A percentile compares a stretch with the other conserved stretches of the same genome.
These are phyloP conservation scores for Eubasilissa splendida DNA, from an alignment of 2,888 invertebrate genomes.

Conservation along the genomic window DNA sequence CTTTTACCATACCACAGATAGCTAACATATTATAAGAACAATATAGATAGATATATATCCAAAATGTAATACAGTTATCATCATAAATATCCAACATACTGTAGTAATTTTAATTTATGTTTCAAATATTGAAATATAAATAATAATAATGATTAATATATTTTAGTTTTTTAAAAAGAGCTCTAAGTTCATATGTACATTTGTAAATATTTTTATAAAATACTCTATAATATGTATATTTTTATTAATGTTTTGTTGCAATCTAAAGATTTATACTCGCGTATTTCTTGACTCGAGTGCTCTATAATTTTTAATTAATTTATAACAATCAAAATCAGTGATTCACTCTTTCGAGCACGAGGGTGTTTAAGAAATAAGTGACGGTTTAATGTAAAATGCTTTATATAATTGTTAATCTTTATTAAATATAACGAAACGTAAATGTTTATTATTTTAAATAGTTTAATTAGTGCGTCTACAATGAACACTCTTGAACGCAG, in stretches of 20 bases:
- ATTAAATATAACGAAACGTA: conserved; percentile 7
- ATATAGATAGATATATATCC: too few relatives aligned
- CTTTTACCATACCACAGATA: conserved; percentile 36
- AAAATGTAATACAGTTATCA: too few relatives aligned
- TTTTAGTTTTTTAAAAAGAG: conserved; percentile 30
- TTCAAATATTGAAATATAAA: background rate
- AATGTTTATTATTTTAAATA: background rate
- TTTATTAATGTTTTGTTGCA: conserved; percentile 19
- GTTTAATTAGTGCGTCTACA: background rate
- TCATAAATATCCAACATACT: too few relatives aligned
- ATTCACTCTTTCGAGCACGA: background rate
- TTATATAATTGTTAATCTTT: conserved; percentile 13
- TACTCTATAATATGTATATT: conserved; percentile 14
- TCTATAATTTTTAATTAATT: background rate
- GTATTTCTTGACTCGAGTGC: background rate
- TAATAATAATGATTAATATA: conserved; percentile 26
- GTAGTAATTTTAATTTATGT: too few relatives aligned
- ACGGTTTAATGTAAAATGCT: background rate
- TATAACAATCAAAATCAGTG: background rate
- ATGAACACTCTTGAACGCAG: background rate
- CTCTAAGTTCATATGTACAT: conserved; percentile 34
- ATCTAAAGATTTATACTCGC: conserved; percentile 2
- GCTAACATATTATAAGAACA: conserved; percentile 1
- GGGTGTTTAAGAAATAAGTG: background rate
- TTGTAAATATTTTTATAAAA: conserved; percentile 27